Conservation (phyloP, 2,113 vertebrate genomes). For the Gallinago jamesoni region DNA sequence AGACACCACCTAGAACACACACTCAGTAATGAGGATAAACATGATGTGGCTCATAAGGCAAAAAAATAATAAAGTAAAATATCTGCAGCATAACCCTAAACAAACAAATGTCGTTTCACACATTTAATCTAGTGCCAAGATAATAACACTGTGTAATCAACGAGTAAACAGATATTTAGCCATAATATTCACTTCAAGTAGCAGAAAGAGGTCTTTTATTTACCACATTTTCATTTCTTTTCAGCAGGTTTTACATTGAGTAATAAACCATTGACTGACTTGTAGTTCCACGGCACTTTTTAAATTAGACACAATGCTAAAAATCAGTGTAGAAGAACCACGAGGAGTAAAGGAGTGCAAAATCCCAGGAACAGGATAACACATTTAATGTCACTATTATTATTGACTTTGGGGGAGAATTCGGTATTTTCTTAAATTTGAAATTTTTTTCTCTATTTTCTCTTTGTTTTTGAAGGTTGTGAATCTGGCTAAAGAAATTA, state of each 20-base stretch:
- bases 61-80: slow-evolving; percentile 7
- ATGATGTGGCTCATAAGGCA: neutral
- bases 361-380: neutral
- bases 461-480: neutral
- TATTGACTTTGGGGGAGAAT: neutral
- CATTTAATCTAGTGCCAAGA: neutral
- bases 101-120: slow-evolving; percentile 10
- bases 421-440: neutral
- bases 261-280: neutral
- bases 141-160: neutral
- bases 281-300: neutral
- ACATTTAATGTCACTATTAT: neutral
- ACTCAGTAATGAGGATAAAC: neutral
- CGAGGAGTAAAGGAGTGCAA: neutral
- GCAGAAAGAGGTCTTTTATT: neutral
- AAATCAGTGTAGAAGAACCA: neutral
- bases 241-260: neutral
- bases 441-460: neutral
- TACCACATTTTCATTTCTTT: neutral
- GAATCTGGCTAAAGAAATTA: neutral
- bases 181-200: neutral
- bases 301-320: neutral
- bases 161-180: neutral
- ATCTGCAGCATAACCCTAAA: neutral
- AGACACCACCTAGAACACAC: neutral